Evolutionary conservation across 2,113 vertebrate species (phyloP), one percentile per base, ranked within the genome.

Genomic region (Sebastes fasciatus): DNA sequence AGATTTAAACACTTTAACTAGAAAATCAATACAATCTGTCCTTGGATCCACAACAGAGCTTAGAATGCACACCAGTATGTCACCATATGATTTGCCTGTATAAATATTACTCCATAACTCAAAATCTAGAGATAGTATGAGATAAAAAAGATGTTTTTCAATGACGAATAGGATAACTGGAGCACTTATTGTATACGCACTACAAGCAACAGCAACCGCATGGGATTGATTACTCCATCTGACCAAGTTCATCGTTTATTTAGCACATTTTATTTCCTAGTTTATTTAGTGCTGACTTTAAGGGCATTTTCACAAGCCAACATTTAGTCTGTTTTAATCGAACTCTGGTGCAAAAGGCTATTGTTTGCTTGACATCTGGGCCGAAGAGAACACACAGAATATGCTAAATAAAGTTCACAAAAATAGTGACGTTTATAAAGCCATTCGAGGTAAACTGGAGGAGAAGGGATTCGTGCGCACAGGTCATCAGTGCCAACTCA

Each of bases 1-100:
- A 87, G 48, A 88, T 82, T 89, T 80, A 80, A 58, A 85, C 54
- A 74, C 52, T 78, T 80, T 69, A 73, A 88, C 54, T 65, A 81
- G 43, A 71, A 87, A 79, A 77, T 80, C 74, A 79, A 85, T 77
- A n/a, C 71, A 73, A 78, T 60, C 55, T 81, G 76, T 74, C 73
- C 79, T 88, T 82, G 77, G 26, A 52, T 60, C 52, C 60, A 63
- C 54, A 65, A 72, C 11, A 63, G 21, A 64, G 54, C 6, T n/a
- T 52, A 55, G 14, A 71, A 70, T 77, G 21, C 49, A 23, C 66
- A 66, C 61, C 67, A 42, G 17, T 82, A 42, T 54, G 71, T 87
- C 67, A 58, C 13, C 11, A 34, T 34, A 34, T 34, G 34, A 54
- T 34, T 34, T 55, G 55, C 11, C 42, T 62, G 7, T 16, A 51